Percentiles rank a stretch among this genome's conserved stretches.
phyloP scores from a whole-genome alignment of 2,888 invertebrate genomes.

The Harpalus rubripes region DNA sequence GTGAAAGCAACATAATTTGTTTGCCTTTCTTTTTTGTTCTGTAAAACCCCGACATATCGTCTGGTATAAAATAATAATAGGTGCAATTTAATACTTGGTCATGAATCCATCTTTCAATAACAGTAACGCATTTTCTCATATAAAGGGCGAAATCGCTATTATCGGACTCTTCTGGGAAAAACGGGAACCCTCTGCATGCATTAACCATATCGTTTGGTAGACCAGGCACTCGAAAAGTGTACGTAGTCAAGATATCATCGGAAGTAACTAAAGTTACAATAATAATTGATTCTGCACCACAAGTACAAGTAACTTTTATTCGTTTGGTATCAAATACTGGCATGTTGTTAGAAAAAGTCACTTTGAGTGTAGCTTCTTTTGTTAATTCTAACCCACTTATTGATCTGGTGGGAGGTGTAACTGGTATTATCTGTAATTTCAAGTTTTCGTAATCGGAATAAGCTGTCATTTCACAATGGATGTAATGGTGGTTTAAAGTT shows the following conservation, averaged over 20 bases:
- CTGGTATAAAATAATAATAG: conserved; percentile 42
- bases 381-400: background rate
- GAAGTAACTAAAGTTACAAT: conserved; percentile 72
- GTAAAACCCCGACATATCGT: conserved; percentile 6
- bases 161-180: conserved; percentile 17
- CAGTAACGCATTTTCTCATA: conserved; percentile 16
- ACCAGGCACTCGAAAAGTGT: conserved; percentile 70
- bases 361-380: background rate
- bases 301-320: conserved; percentile 70
- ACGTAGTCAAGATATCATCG: conserved; percentile 74
- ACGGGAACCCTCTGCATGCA: background rate
- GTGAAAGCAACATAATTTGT: background rate
- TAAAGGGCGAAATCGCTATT: conserved; percentile 9
- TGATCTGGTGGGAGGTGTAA: background rate
- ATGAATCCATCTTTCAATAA: conserved; percentile 47
- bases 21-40: background rate
- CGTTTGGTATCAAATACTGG: background rate
- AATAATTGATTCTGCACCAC: conserved; percentile 68
- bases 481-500: background rate
- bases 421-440: background rate
- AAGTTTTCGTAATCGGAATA: background rate
- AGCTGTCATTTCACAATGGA: background rate
- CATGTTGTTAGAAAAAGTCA: background rate
- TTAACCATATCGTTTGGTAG: background rate
- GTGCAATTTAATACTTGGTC: conserved; percentile 40